Evolutionary conservation across 1,140 invertebrate genomes (phyloP).

Genomic region (Eufriesea mexicana): DNA sequence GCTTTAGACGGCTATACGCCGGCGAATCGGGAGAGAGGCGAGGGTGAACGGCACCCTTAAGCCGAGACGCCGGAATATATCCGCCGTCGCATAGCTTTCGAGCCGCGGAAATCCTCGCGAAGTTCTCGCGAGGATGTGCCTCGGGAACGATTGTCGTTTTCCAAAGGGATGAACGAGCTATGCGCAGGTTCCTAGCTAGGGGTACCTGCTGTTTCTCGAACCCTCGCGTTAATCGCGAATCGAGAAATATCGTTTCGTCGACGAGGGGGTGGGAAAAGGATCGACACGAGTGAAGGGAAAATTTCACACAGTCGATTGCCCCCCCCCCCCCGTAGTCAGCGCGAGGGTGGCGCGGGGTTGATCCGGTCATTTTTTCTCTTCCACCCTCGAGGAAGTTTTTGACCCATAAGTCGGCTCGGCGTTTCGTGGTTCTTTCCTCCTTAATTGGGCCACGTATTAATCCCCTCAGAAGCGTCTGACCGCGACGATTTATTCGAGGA

Average conservation of each 20-base stretch:
- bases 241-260: neutral
- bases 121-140: neutral
- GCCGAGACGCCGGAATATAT: constrained; percentile 46
- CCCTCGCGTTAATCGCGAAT: too few species aligned
- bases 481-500: constrained; percentile 63
- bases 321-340: too few species aligned
- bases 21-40: neutral
- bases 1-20: constrained; percentile 38
- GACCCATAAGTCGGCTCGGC: constrained; percentile 57
- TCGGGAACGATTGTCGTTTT: neutral
- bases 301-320: neutral
- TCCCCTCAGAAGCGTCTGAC: constrained; percentile 46
- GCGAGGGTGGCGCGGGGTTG: neutral
- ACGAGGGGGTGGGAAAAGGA: too few species aligned
- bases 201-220: neutral
- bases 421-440: constrained; percentile 34
- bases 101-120: constrained; percentile 42
- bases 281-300: neutral
- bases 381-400: neutral
- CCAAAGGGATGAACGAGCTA: neutral
- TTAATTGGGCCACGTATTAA: constrained; percentile 72
- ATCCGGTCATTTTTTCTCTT: constrained; percentile 44
- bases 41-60: constrained; percentile 17
- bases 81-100: constrained; percentile 44
- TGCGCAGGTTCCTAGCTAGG: neutral